These are phyloP conservation scores for Himalopsyche japonica DNA, from an alignment of 2,888 invertebrate genomes.

Conservation along the genomic window DNA sequence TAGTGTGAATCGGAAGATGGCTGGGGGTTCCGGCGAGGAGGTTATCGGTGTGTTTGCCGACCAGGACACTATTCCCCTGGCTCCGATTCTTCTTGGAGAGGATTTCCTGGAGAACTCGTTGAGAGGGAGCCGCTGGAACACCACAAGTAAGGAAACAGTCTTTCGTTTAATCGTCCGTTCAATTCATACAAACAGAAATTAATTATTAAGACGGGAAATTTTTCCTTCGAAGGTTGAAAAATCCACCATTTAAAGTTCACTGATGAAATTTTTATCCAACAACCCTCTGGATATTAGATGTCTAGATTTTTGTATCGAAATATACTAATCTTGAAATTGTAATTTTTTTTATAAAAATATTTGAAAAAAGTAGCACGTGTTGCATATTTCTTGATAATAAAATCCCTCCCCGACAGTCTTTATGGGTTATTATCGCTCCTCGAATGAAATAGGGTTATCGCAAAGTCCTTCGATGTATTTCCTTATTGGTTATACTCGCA, in stretches of 20 bases:
- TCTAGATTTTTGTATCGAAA: no score
- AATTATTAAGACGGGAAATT: no score
- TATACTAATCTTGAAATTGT: no score
- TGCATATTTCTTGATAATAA: no score
- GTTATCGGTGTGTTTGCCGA: slow-evolving; percentile 67
- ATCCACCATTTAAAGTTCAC: no score
- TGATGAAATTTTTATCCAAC: no score
- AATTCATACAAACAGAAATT: no score
- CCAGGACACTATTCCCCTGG: slow-evolving; percentile 64
- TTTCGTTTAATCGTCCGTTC: not conserved
- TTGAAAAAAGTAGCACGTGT: no score
- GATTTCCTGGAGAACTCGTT: slow-evolving; percentile 57
- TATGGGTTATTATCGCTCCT: not conserved
- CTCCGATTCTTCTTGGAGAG: slow-evolving; percentile 54
- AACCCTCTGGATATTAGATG: no score
- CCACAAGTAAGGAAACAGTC: slow-evolving; percentile 45
- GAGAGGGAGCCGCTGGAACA: slow-evolving; percentile 47
- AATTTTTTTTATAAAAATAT: no score
- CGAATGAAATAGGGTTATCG: not conserved
- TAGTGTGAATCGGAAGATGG: slow-evolving; percentile 53
- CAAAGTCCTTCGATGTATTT: not conserved
- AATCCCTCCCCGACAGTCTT: not conserved
- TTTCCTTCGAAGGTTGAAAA: no score
- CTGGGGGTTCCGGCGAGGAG: slow-evolving; percentile 49
- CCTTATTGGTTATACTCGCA: not conserved